phyloP scores from a whole-genome alignment of 2,888 invertebrate species.

The Xestia xanthographa region DNA sequence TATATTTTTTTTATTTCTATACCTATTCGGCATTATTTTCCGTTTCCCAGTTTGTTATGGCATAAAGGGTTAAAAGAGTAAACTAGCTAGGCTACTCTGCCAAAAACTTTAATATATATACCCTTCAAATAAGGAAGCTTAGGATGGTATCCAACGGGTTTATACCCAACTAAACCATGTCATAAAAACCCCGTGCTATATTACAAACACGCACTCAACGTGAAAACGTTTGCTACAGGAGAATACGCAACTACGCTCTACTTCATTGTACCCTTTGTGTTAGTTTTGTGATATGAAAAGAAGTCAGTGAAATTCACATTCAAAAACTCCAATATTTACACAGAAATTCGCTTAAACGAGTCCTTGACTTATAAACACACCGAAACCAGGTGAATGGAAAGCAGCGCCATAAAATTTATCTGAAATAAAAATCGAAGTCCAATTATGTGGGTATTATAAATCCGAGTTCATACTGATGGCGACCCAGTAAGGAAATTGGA shows the following conservation, averaged over 20 bases:
- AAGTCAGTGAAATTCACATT: constrained; percentile 26
- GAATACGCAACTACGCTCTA: constrained; percentile 33
- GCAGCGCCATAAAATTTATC: constrained; percentile 37
- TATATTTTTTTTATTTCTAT: too few relatives aligned
- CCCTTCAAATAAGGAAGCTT: constrained; percentile 22
- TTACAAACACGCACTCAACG: constrained; percentile 31
- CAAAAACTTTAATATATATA: constrained; percentile 35
- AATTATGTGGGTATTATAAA: constrained; percentile 61
- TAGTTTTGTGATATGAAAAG: constrained; percentile 31
- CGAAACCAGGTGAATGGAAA: constrained; percentile 34
- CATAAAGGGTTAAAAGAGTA: neutral
- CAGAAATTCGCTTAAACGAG: constrained; percentile 24
- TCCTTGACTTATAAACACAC: constrained; percentile 43
- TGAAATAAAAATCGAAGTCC: constrained; percentile 56
- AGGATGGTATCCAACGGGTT: constrained; percentile 9
- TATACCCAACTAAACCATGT: constrained; percentile 45
- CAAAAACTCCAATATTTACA: constrained; percentile 26
- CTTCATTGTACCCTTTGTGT: constrained; percentile 44
- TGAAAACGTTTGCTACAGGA: constrained; percentile 18
- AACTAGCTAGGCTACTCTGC: neutral
- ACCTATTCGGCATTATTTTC: too few relatives aligned
- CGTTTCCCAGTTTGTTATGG: too few relatives aligned
- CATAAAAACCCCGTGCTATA: constrained; percentile 43
- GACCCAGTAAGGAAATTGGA: constrained; percentile 59
- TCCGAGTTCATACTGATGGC: constrained; percentile 37